These are phyloP conservation scores for Mythimna pallens DNA, from an alignment of 2,888 invertebrate species.

Conservation along the genomic window DNA sequence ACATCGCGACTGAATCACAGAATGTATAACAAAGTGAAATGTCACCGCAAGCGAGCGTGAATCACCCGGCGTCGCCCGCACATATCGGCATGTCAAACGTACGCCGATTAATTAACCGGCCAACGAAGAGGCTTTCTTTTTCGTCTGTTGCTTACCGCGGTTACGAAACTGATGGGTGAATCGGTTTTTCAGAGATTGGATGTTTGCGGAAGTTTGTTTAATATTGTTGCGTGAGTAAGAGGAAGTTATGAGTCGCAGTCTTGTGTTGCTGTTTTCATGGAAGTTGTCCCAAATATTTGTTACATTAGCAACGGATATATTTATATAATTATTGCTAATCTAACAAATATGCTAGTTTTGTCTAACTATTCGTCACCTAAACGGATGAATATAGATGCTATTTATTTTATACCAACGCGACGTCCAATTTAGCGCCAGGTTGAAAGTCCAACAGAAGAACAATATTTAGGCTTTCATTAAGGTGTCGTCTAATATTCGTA, in stretches of 20 bases:
- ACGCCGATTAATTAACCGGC: slow-evolving; percentile 57
- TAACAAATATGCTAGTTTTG: too few relatives aligned
- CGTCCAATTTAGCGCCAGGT: too few relatives aligned
- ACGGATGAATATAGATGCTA: too few relatives aligned
- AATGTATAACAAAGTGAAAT: slow-evolving; percentile 61
- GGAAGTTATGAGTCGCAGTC: neutral
- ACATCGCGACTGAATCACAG: slow-evolving; percentile 27
- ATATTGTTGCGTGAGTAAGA: slow-evolving; percentile 25
- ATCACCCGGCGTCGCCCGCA: slow-evolving; percentile 51
- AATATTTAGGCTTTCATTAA: too few relatives aligned
- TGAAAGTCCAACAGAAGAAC: too few relatives aligned
- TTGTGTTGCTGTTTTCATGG: neutral
- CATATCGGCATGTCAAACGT: slow-evolving; percentile 53
- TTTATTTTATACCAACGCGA: too few relatives aligned
- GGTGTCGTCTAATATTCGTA: neutral
- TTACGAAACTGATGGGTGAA: slow-evolving; percentile 53
- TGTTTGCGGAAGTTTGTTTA: slow-evolving; percentile 16
- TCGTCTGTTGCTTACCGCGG: slow-evolving; percentile 37
- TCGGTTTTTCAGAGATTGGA: slow-evolving; percentile 30
- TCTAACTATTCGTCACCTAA: too few relatives aligned
- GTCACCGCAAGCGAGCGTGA: slow-evolving; percentile 51
- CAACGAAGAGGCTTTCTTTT: slow-evolving; percentile 61
- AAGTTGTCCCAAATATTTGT: neutral
- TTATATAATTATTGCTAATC: too few relatives aligned
- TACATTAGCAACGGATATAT: neutral